phyloP scores from a whole-genome alignment of 1,140 invertebrate species.

The Drosophila parvula region DNA sequence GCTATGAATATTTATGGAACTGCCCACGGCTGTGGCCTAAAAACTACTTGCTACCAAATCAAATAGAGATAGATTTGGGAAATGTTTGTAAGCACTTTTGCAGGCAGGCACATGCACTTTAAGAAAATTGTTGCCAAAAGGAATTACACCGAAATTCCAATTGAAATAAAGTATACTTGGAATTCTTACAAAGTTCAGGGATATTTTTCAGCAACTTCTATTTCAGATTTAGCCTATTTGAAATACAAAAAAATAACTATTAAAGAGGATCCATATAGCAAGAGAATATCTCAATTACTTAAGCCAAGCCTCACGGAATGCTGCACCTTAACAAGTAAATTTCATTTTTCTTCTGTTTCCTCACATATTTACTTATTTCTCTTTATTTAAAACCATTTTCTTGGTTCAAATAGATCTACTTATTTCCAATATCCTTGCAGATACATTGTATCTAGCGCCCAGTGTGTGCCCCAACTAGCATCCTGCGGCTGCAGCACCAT shows the following conservation, averaged over 20 bases:
- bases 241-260: too few relatives aligned
- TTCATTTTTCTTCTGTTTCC: too few relatives aligned
- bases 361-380: not conserved
- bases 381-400: not conserved
- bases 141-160: too few relatives aligned
- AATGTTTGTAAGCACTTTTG: conserved; percentile 23
- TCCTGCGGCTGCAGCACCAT: conserved; percentile 11
- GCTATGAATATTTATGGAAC: conserved; percentile 30
- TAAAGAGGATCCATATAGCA: not conserved
- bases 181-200: too few relatives aligned
- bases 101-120: not conserved
- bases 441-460: not conserved
- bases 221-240: too few relatives aligned
- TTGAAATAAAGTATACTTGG: too few relatives aligned
- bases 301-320: too few relatives aligned
- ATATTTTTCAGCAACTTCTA: too few relatives aligned
- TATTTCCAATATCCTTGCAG: not conserved
- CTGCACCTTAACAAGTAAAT: too few relatives aligned
- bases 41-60: conserved; percentile 14
- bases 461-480: not conserved
- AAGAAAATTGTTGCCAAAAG: too few relatives aligned
- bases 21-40: not conserved
- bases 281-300: too few relatives aligned
- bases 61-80: conserved; percentile 37
- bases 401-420: not conserved